Evolutionary conservation across 1,140 invertebrate genomes (phyloP), one percentile per base, ranked within the genome.

Genomic region (Camponotus pennsylvanicus): DNA sequence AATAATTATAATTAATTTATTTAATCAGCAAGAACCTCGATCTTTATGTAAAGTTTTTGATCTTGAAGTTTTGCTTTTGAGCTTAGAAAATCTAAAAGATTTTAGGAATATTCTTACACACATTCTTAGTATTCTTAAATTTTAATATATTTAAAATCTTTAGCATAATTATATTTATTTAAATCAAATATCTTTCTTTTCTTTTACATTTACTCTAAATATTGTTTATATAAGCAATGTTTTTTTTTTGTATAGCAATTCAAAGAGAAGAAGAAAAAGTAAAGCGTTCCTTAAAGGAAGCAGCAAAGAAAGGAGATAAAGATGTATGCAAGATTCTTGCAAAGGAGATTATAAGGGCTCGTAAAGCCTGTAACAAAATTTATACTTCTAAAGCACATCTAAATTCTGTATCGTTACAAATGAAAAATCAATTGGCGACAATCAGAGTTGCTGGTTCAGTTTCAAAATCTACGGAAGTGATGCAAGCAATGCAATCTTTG

Each of bases 211-310:
- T 2, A 49, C 27, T 57, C 13, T 67, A n/a, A 13, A 71, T 70
- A 73, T 13, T 71, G 13, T 66, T 32, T n/a, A 61, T 52, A 45
- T 42, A 67, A 57, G 15, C 2, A 27, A 49, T 82, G 5, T 7
- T 27, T 32, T 84, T 21, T 52, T 42, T 85, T 57, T 86, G 92
- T 94, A 61, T 88, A 97, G 98, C 97, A 52, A 99, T 99, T 92
- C 97, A 99, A 94, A 96, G 98, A 66, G 99, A 99, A 96, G 99
- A 99, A 95, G 98, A 99, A 78, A 99, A 99, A 95, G 98, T 99
- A 0, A 99, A 99, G 93, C 95, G 97, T 86, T 98, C 98, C 0
- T 93, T 99, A 9, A 99, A 99, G 94, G 98, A 99, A 93, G 98
- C 99, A 32, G 99, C 99, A 0, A 98, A 99, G 91, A 99, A 99